phyloP scores from a whole-genome alignment of 2,888 invertebrate genomes.

The Catocala nupta region DNA sequence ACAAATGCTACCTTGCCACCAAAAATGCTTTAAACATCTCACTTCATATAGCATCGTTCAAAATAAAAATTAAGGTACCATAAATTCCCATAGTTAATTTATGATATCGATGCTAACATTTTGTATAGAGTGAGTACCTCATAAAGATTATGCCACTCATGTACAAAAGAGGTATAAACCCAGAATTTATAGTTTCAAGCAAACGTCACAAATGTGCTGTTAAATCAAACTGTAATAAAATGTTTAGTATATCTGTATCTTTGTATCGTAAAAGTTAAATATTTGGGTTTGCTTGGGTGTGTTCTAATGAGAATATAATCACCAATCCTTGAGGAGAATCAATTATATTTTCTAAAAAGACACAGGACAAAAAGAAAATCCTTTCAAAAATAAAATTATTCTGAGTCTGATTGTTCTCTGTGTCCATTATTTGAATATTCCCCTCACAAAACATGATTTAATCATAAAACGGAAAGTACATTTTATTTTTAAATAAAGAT shows the following conservation, averaged over 20 bases:
- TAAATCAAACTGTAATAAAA: conserved; percentile 32
- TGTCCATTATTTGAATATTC: no score
- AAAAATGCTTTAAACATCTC: not conserved
- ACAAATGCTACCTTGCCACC: not conserved
- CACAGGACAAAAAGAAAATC: no score
- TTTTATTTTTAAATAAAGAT: no score
- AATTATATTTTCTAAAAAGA: no score
- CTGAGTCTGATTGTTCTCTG: no score
- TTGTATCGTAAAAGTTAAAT: not conserved
- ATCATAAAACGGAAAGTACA: no score
- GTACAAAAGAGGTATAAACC: conserved; percentile 39
- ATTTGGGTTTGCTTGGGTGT: not conserved
- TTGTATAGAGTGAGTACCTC: conserved; percentile 26
- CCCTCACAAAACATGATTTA: no score
- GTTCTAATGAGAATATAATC: not conserved
- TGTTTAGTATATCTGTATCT: not conserved
- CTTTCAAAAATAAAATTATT: no score
- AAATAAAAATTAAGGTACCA: conserved; percentile 33
- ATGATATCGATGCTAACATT: conserved; percentile 26
- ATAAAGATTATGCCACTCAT: conserved; percentile 53
- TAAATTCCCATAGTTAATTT: conserved; percentile 38
- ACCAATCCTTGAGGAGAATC: no score
- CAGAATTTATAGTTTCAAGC: conserved; percentile 42
- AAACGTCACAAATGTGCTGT: conserved; percentile 30
- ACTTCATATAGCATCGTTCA: not conserved